Base-by-base conservation (phyloP, 2,113 vertebrate genomes). In the Corvus cornix region DNA sequence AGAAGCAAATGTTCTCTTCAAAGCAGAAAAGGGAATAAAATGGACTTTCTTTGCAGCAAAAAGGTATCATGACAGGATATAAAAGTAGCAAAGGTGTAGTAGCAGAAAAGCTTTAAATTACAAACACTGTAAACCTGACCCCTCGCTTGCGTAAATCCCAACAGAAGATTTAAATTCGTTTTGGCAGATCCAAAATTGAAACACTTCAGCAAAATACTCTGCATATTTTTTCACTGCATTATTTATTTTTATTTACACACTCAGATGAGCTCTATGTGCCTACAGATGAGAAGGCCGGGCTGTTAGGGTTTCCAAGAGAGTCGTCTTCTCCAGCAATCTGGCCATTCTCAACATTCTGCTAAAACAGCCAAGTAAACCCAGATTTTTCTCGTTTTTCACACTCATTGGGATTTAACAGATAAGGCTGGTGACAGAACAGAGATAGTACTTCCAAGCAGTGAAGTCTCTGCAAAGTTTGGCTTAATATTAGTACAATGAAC, bases 211-310 rank as follows among this genome's bases (percentile, higher is more conserved):
- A 92, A 94, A 96, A 93, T 41, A 90, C 56, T 87, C 69, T 90
- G 92, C 81, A 91, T 94, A 95, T 91, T 90, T 95, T 97, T 95
- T 93, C 95, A 91, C 91, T 96, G 94, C 84, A 95, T 95, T 96
- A 95, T 93, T 96, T 96, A 95, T 91, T 95, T 94, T 83, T 91
- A 96, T 94, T 96, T 95, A 87, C 84, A 76, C 84, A 79, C 95
- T 83, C 82, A 84, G 80, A 83, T 70, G 76, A 95, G 91, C 69
- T 96, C 20, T 49, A 11, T 78, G 56, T 82, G 78, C 73, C 73
- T 94, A 73, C 83, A 95, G 93, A 87, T 91, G 91, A 95, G 95
- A 67, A 90, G 86, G 92, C 66, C 0, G 53, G 72, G 92, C 86
- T 94, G 79, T 72, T 86, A 88, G 81, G 73, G 80, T 43, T 94